Percentiles rank a stretch among this genome's conserved stretches.
These are phyloP conservation scores for Chalcis sispes DNA, from an alignment of 2,888 invertebrate species.

Conservation along the genomic window DNA sequence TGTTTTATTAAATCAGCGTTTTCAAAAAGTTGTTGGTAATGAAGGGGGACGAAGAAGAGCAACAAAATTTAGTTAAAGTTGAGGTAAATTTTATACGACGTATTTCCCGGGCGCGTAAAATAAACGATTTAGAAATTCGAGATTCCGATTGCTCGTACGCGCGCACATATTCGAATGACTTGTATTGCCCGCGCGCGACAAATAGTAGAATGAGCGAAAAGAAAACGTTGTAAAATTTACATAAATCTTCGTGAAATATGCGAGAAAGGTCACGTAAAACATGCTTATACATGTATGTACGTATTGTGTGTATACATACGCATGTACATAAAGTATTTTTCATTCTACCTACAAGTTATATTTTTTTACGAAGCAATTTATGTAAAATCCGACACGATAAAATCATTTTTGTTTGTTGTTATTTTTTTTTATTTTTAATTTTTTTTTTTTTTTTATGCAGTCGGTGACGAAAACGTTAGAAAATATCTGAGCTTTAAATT, in stretches of 20 bases:
- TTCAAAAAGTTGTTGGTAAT: too few species aligned
- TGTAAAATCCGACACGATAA: background rate
- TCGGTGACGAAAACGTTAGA: background rate
- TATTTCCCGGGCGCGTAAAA: conserved; percentile 25
- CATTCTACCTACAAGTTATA: too few species aligned
- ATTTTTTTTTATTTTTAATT: too few species aligned
- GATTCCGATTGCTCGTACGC: conserved; percentile 41
- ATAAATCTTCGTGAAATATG: conserved; percentile 41
- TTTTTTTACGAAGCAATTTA: background rate
- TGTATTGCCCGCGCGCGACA: background rate
- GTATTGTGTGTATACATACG: background rate
- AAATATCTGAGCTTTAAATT: background rate
- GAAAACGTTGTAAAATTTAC: conserved; percentile 33
- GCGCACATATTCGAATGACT: conserved; percentile 27
- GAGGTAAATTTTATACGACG: background rate
- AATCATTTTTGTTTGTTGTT: conserved; percentile 4
- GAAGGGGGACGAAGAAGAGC: too few species aligned
- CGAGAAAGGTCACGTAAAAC: conserved; percentile 26
- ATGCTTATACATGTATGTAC: background rate
- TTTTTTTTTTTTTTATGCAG: too few species aligned
- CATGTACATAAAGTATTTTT: too few species aligned
- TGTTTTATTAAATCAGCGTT: too few species aligned
- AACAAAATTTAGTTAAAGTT: background rate
- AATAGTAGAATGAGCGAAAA: too few species aligned
- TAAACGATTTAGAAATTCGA: conserved; percentile 25